Base-by-base conservation (phyloP, 1,140 invertebrate species). In the Rhagoletis zephyria region DNA sequence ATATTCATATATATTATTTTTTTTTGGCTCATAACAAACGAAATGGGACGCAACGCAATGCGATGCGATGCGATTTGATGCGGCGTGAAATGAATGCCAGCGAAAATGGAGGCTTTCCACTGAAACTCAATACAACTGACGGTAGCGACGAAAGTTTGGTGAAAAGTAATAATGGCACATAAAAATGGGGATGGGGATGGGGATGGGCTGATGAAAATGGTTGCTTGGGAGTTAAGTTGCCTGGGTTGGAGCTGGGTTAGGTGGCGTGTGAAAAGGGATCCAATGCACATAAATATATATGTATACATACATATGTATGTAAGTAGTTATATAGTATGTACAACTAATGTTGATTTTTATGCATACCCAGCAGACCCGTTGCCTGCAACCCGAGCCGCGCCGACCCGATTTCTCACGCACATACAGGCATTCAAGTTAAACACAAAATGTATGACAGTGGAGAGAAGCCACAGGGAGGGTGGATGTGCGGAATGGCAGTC, bases 31-130 rank as follows among this genome's bases (percentile, higher is more conserved):
- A 81, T 42, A 56, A 19, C 74, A 81, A 14, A n/a, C 74, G 45
- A 56, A 51, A 81, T 51, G 74, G 16, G 16, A 56, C 74, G 74
- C 19, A 56, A 81, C 4, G 74, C 45, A 81, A 81, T 48, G 67
- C 67, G 40, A 77, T 77, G 40, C 42, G 42, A 74, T 74, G 48
- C n/a, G 16, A 77, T 77, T 40, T 56, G 74, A 81, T 59, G 74
- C 74, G 74, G 74, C 48, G 74, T 81, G 74, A 81, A 81, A 81
- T 56, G 74, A 81, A 74, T 74, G 67, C 67, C 67, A 74, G 14
- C 14, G 12, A 59, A 81, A 56, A 74, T 74, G 67, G 74, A 81
- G 51, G 7, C 45, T 81, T 81, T 30, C 45, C 6, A 81, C 74
- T 56, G 74, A 81, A 81, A 56, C 74, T 19, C 48, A 56, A 56